Conservation (phyloP, 2,888 invertebrate genomes). For the Aquatica leii region DNA sequence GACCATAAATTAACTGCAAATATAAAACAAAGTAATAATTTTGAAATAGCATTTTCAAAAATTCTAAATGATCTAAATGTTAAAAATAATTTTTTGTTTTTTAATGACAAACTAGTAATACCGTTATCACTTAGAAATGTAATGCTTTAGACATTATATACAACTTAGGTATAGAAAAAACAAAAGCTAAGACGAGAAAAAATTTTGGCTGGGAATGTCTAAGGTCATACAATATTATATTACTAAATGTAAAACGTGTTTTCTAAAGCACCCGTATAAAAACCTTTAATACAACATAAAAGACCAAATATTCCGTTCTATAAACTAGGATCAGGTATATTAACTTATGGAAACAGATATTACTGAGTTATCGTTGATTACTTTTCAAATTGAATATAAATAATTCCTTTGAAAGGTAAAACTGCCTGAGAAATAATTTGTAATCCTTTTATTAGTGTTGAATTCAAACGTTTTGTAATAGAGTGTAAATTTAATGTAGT, state of each 20-base stretch:
- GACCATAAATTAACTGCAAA: constrained; percentile 18
- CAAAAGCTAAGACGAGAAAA: constrained; percentile 22
- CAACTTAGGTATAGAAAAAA: constrained; percentile 29
- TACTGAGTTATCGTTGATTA: no score
- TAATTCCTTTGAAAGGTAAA: constrained; percentile 9
- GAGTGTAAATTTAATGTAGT: background rate
- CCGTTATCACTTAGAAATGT: constrained; percentile 13
- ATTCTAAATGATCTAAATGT: constrained; percentile 21
- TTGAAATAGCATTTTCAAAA: constrained; percentile 18
- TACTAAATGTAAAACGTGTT: constrained; percentile 19
- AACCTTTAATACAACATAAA: constrained; percentile 31
- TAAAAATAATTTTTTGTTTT: constrained; percentile 26
- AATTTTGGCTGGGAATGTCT: constrained; percentile 25
- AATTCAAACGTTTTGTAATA: background rate
- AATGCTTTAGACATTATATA: constrained; percentile 22
- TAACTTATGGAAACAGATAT: constrained; percentile 32
- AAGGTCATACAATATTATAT: constrained; percentile 22
- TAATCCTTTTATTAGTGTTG: background rate
- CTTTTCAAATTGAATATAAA: constrained; percentile 38
- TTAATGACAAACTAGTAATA: constrained; percentile 20
- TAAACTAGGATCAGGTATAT: constrained; percentile 18
- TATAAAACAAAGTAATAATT: constrained; percentile 6
- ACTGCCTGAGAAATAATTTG: background rate
- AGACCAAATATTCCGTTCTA: constrained; percentile 28
- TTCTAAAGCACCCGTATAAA: constrained; percentile 21